phyloP scores from a whole-genome alignment of 2,888 invertebrate genomes.

The Leptopilina syphax region DNA sequence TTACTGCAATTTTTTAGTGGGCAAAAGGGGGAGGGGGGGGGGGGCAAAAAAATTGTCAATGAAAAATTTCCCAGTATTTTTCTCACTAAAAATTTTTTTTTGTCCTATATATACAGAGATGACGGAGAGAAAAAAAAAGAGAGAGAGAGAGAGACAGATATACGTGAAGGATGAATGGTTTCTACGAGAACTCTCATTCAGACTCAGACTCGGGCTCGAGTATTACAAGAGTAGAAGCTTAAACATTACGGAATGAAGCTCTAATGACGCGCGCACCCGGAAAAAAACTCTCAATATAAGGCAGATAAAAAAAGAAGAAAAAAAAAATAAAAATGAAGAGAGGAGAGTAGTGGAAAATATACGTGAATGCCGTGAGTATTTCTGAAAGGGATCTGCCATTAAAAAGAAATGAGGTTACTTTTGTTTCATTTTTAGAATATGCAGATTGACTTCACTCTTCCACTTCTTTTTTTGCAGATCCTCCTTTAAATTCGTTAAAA shows the following conservation, averaged over 20 bases:
- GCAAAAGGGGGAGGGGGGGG: too few species aligned
- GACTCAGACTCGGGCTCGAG: slow-evolving; percentile 9
- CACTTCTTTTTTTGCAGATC: neutral
- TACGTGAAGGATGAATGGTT: slow-evolving; percentile 12
- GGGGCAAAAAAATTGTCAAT: too few species aligned
- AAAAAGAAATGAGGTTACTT: slow-evolving; percentile 26
- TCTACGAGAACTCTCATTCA: slow-evolving; percentile 37
- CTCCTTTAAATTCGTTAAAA: neutral
- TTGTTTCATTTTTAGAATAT: slow-evolving; percentile 2
- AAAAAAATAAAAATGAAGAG: too few species aligned
- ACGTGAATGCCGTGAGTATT: slow-evolving; percentile 6
- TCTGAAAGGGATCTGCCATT: slow-evolving; percentile 17
- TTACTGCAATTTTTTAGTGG: too few species aligned
- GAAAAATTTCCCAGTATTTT: too few species aligned
- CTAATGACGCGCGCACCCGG: slow-evolving; percentile 21
- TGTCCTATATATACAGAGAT: too few species aligned
- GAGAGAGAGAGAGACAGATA: too few species aligned
- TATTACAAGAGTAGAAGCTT: slow-evolving; percentile 7
- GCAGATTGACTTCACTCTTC: neutral
- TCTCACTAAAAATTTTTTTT: too few species aligned
- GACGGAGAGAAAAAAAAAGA: too few species aligned
- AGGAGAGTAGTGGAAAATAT: neutral
- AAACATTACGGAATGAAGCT: slow-evolving; percentile 13
- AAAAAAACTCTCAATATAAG: slow-evolving; percentile 17
- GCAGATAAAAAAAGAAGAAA: neutral